These are phyloP conservation scores for Tribolium madens DNA, from an alignment of 1,140 invertebrate genomes.

Conservation along the genomic window DNA sequence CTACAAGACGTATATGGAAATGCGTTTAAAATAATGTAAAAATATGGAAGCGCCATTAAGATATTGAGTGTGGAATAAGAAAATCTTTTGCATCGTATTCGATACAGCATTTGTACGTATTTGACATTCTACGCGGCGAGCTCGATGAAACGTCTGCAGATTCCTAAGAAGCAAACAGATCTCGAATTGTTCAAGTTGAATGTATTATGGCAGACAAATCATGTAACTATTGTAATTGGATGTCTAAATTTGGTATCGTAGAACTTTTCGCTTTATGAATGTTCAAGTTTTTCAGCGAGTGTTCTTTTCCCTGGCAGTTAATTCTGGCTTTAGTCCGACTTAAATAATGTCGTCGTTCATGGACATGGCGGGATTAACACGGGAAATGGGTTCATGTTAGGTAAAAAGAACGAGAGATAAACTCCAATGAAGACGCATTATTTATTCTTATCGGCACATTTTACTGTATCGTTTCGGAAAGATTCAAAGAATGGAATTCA, in stretches of 20 bases:
- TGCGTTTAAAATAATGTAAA: slow-evolving; percentile 34
- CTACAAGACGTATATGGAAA: slow-evolving; percentile 10
- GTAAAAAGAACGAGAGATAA: slow-evolving; percentile 57
- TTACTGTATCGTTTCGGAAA: slow-evolving; percentile 57
- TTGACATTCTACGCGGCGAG: slow-evolving; percentile 51
- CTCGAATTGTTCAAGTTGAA: slow-evolving; percentile 47
- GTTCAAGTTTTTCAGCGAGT: slow-evolving; percentile 6
- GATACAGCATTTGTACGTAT: slow-evolving; percentile 42
- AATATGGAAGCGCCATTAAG: slow-evolving; percentile 35
- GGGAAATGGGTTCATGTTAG: slow-evolving; percentile 58
- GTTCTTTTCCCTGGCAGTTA: slow-evolving; percentile 49
- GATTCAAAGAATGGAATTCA: slow-evolving; percentile 59
- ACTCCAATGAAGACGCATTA: slow-evolving; percentile 57
- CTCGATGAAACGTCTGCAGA: slow-evolving; percentile 52
- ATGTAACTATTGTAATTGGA: slow-evolving; percentile 32
- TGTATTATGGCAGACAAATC: slow-evolving; percentile 32
- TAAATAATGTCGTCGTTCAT: slow-evolving; percentile 59
- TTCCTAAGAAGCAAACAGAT: slow-evolving; percentile 44
- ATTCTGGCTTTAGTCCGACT: slow-evolving; percentile 55
- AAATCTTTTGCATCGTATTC: slow-evolving; percentile 39
- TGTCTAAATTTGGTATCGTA: slow-evolving; percentile 16
- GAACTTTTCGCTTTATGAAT: neutral
- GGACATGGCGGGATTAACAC: slow-evolving; percentile 58
- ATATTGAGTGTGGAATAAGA: slow-evolving; percentile 31
- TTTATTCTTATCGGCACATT: slow-evolving; percentile 60